Conservation (phyloP, 2,888 invertebrate genomes). For the Pyrrhia umbra region DNA sequence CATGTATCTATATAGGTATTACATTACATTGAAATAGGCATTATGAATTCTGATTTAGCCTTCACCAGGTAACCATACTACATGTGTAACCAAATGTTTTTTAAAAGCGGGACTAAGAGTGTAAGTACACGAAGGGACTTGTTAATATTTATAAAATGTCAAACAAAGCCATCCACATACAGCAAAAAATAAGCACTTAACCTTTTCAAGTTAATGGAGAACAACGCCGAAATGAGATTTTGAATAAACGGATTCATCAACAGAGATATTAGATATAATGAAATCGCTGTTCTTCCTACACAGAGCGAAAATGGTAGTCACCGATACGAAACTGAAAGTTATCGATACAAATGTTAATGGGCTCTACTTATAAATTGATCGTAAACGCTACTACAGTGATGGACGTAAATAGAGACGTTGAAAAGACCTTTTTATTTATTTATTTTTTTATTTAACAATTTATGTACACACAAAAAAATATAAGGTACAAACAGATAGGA, state of each 20-base stretch:
- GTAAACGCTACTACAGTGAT: conserved; percentile 21
- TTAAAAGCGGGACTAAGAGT: neutral
- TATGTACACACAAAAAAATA: too few species aligned
- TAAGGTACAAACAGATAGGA: too few species aligned
- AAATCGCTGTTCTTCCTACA: conserved; percentile 51
- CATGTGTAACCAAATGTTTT: neutral
- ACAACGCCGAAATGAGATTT: conserved; percentile 29
- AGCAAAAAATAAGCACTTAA: conserved; percentile 39
- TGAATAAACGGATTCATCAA: conserved; percentile 31
- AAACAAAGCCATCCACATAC: conserved; percentile 5
- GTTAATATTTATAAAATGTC: conserved; percentile 23
- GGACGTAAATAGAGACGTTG: conserved; percentile 12
- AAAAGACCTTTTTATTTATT: conserved; percentile 37
- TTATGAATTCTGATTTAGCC: neutral
- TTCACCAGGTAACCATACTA: neutral
- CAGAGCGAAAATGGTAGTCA: conserved; percentile 27
- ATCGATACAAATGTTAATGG: conserved; percentile 46
- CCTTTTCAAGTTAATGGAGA: conserved; percentile 27
- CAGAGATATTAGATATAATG: conserved; percentile 24
- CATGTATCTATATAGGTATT: too few species aligned
- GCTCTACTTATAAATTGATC: conserved; percentile 14
- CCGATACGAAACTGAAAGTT: conserved; percentile 48
- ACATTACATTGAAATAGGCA: neutral
- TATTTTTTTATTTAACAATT: too few species aligned
- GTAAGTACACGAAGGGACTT: conserved; percentile 1